These are phyloP conservation scores for Acanthopleura granulata DNA, from an alignment of 2,888 invertebrate genomes.

Conservation along the genomic window DNA sequence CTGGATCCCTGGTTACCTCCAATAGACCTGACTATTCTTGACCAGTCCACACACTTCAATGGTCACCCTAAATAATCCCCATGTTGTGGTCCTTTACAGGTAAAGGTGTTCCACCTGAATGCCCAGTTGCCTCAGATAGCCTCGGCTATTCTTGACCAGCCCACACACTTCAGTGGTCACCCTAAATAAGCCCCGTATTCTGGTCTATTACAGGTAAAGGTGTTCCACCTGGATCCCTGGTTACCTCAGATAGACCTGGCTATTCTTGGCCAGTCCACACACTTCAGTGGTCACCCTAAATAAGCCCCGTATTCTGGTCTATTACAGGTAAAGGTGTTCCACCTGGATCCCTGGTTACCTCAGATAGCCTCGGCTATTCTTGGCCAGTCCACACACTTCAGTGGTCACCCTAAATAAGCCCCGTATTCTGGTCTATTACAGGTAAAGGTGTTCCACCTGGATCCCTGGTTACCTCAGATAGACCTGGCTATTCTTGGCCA, in stretches of 20 bases:
- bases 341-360: constrained; percentile 65
- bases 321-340: constrained; percentile 57
- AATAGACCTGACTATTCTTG: constrained; percentile 64
- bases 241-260: constrained; percentile 66
- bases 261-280: constrained; percentile 59
- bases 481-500: constrained; percentile 63
- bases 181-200: constrained; percentile 37
- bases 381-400: constrained; percentile 62
- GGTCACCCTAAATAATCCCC: constrained; percentile 33
- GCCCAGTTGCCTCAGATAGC: constrained; percentile 66
- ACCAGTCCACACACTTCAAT: constrained; percentile 62
- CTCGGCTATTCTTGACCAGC: constrained; percentile 58
- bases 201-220: constrained; percentile 47
- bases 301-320: too few species aligned
- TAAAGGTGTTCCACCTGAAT: constrained; percentile 59
- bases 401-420: constrained; percentile 40
- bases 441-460: constrained; percentile 60
- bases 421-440: constrained; percentile 29
- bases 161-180: constrained; percentile 67
- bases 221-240: constrained; percentile 63
- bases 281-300: constrained; percentile 39
- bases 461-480: constrained; percentile 66
- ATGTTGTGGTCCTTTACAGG: constrained; percentile 38
- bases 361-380: constrained; percentile 64
- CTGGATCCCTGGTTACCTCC: constrained; percentile 65